Conservation (phyloP, 2,888 invertebrate genomes). For the Gibbula magus region DNA sequence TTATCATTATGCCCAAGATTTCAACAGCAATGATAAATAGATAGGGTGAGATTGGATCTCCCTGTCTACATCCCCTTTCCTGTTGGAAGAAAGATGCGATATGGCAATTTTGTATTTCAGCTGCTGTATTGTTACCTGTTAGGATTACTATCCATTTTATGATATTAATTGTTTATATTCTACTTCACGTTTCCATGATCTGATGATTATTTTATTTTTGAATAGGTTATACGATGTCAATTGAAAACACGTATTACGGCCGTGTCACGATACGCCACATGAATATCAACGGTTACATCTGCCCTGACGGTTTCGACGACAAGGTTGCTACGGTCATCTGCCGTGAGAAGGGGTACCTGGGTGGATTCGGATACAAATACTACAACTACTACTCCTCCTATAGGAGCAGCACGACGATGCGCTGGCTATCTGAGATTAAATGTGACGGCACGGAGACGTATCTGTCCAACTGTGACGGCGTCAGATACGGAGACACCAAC, state of each 20-base stretch:
- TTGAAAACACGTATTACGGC: constrained; percentile 36
- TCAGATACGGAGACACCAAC: constrained; percentile 55
- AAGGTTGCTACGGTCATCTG: constrained; percentile 61
- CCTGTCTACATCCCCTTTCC: too few species aligned
- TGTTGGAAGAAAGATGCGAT: too few species aligned
- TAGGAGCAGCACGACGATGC: background rate
- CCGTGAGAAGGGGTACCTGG: constrained; percentile 47
- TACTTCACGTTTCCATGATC: too few species aligned
- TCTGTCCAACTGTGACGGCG: constrained; percentile 48
- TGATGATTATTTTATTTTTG: too few species aligned
- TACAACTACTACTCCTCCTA: background rate
- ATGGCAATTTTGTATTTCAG: too few species aligned
- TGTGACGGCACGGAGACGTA: constrained; percentile 27
- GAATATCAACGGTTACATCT: constrained; percentile 74
- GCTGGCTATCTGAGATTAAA: constrained; percentile 28
- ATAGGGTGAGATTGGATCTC: too few species aligned
- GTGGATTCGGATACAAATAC: constrained; percentile 47
- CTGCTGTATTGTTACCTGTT: too few species aligned
- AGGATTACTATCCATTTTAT: too few species aligned
- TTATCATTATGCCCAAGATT: too few species aligned
- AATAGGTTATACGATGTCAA: background rate
- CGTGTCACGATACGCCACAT: constrained; percentile 53
- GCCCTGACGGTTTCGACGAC: constrained; percentile 58
- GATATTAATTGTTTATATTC: too few species aligned
- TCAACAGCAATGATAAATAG: too few species aligned